A percentile compares a stretch with the other conserved stretches of the same genome.
Conservation (phyloP, 2,888 invertebrate species). For the Allophyes oxyacanthae region DNA sequence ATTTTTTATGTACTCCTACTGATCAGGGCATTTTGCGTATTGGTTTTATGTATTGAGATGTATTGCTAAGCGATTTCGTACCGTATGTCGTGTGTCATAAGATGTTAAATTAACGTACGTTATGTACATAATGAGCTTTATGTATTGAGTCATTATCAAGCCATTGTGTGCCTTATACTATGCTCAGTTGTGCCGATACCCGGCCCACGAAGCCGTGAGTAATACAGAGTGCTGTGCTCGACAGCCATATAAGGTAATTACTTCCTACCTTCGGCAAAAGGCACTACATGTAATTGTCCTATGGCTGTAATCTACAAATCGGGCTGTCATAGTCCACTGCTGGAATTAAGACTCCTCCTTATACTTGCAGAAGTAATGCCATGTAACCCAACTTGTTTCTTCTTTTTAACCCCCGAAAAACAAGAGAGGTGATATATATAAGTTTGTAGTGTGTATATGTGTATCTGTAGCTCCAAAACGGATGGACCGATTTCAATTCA, state of each 20-base stretch:
- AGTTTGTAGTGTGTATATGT: too few species aligned
- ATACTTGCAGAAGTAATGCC: too few species aligned
- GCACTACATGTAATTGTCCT: too few species aligned
- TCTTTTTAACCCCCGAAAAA: too few species aligned
- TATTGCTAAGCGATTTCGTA: background rate
- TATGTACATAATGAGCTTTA: slow-evolving; percentile 7
- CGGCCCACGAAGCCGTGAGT: slow-evolving; percentile 35
- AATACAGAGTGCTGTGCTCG: slow-evolving; percentile 7
- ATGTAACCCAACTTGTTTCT: too few species aligned
- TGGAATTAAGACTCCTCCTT: too few species aligned
- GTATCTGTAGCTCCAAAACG: too few species aligned
- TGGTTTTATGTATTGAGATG: slow-evolving; percentile 9
- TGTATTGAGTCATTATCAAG: slow-evolving; percentile 27
- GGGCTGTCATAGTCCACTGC: too few species aligned
- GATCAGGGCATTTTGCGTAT: slow-evolving; percentile 9
- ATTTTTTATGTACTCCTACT: slow-evolving; percentile 8
- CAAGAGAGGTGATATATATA: too few species aligned
- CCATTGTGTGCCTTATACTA: slow-evolving; percentile 12
- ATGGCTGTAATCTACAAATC: too few species aligned
- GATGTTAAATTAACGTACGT: background rate
- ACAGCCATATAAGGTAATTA: slow-evolving; percentile 14
- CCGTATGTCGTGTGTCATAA: accelerated
- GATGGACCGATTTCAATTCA: too few species aligned
- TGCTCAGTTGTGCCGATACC: slow-evolving; percentile 3
- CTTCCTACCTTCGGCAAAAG: background rate